Conservation (phyloP, 2,797 vertebrate genomes). For the Poeciliopsis paucimaculata region DNA sequence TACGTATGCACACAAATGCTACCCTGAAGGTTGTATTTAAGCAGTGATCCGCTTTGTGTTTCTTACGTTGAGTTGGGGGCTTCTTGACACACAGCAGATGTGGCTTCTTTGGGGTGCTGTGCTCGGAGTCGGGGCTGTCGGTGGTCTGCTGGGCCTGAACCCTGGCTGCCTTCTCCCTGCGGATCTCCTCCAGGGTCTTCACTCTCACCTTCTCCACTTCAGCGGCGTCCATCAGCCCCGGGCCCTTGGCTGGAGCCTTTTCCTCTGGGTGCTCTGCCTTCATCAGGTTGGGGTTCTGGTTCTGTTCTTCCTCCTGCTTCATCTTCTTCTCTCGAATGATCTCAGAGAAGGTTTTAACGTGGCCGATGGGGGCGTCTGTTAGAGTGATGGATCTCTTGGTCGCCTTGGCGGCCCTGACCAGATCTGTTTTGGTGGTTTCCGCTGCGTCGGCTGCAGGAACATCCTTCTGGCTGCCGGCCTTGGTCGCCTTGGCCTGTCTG, state of each 20-base stretch:
- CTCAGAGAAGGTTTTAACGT: slow-evolving; percentile 82
- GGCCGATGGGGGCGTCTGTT: slow-evolving; percentile 45
- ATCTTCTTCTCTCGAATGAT: slow-evolving; percentile 83
- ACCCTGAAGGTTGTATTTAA: too few species aligned
- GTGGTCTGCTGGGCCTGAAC: slow-evolving; percentile 69
- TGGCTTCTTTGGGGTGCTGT: slow-evolving; percentile 50
- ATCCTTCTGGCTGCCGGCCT: slow-evolving; percentile 57
- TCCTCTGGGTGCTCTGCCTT: slow-evolving; percentile 24
- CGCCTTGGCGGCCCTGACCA: slow-evolving; percentile 21
- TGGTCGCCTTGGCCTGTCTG: slow-evolving; percentile 86
- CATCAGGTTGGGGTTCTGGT: slow-evolving; percentile 23
- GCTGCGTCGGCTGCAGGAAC: slow-evolving; percentile 26
- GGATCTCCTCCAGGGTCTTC: slow-evolving; percentile 95
- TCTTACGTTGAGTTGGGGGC: slow-evolving; percentile 66
- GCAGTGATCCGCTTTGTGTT: neutral
- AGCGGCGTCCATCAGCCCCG: neutral
- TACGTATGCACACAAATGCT: too few species aligned
- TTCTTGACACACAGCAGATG: slow-evolving; percentile 75
- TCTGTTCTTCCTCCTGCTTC: slow-evolving; percentile 65
- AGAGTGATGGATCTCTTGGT: slow-evolving; percentile 54
- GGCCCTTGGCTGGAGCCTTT: slow-evolving; percentile 16
- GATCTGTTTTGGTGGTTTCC: slow-evolving; percentile 11
- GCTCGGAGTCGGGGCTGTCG: slow-evolving; percentile 31
- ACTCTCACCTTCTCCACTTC: slow-evolving; percentile 75
- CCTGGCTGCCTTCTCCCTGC: slow-evolving; percentile 88